Conservation (phyloP, 2,888 invertebrate species). For the Euplexia lucipara region DNA sequence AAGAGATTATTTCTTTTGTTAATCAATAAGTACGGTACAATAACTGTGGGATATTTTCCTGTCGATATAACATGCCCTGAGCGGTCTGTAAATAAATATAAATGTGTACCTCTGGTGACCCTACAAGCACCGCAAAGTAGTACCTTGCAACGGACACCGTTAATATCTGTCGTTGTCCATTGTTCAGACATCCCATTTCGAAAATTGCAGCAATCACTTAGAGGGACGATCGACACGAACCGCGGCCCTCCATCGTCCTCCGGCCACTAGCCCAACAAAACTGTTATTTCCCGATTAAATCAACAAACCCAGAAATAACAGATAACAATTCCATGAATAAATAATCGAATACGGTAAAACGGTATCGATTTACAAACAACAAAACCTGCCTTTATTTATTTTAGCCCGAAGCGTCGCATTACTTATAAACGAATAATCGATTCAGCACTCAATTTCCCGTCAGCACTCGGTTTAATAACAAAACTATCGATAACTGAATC, state of each 20-base stretch:
- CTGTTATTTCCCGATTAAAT: conserved; percentile 60
- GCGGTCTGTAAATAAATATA: conserved; percentile 22
- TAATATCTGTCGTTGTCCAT: conserved; percentile 56
- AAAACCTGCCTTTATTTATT: conserved; percentile 71
- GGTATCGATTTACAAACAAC: conserved; percentile 66
- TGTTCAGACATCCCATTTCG: conserved; percentile 58
- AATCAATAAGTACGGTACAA: neutral
- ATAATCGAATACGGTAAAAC: conserved; percentile 66
- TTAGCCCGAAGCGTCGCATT: conserved; percentile 77
- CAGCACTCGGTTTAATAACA: conserved; percentile 79
- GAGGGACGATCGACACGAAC: conserved; percentile 38
- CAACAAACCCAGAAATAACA: conserved; percentile 60
- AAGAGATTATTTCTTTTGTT: too few species aligned
- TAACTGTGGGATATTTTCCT: neutral
- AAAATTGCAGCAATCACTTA: conserved; percentile 60
- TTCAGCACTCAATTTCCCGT: conserved; percentile 80
- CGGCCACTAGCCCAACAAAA: conserved; percentile 48
- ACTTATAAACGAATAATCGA: conserved; percentile 80
- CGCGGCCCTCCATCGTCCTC: conserved; percentile 41
- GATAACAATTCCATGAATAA: conserved; percentile 58
- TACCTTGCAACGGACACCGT: conserved; percentile 50
- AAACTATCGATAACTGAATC: conserved; percentile 82
- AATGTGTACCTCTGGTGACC: conserved; percentile 35
- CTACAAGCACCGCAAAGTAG: conserved; percentile 45
- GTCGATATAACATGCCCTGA: neutral